These are phyloP conservation scores for Drosophila repletoides DNA, from an alignment of 1,140 invertebrate genomes.

Conservation along the genomic window DNA sequence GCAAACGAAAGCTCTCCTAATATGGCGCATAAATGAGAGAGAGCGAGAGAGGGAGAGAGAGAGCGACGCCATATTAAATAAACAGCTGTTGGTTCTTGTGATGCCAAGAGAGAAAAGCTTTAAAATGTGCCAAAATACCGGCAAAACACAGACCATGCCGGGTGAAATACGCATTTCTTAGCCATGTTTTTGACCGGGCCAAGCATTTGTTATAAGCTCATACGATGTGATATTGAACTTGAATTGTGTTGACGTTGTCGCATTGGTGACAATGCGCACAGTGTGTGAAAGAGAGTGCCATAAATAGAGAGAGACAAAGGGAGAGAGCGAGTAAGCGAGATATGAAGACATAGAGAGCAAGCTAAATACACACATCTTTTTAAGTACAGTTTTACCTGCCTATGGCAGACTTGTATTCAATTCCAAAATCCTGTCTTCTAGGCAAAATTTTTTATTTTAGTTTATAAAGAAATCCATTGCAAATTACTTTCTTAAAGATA, in stretches of 20 bases:
- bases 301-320: constrained; percentile 1
- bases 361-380: no score
- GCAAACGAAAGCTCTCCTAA: constrained; percentile 19
- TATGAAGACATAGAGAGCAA: neutral
- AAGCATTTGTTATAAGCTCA: constrained; percentile 14
- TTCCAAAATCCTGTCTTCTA: no score
- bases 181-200: constrained; percentile 16
- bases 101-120: neutral
- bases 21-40: constrained; percentile 19
- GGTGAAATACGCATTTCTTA: constrained; percentile 17
- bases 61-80: neutral
- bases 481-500: no score
- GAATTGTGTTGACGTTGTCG: constrained; percentile 17
- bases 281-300: constrained; percentile 6
- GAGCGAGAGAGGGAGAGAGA: constrained; percentile 2
- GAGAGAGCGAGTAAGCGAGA: no score
- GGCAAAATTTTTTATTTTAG: no score
- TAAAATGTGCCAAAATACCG: constrained; percentile 17
- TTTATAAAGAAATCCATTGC: no score
- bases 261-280: constrained; percentile 4
- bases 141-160: no score
- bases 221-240: constrained; percentile 46
- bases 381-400: no score
- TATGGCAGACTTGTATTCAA: no score
- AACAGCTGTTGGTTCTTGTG: constrained; percentile 28